Evolutionary conservation across 2,888 invertebrate genomes (phyloP).

Genomic region (Caenorhabditis sulstoni): DNA sequence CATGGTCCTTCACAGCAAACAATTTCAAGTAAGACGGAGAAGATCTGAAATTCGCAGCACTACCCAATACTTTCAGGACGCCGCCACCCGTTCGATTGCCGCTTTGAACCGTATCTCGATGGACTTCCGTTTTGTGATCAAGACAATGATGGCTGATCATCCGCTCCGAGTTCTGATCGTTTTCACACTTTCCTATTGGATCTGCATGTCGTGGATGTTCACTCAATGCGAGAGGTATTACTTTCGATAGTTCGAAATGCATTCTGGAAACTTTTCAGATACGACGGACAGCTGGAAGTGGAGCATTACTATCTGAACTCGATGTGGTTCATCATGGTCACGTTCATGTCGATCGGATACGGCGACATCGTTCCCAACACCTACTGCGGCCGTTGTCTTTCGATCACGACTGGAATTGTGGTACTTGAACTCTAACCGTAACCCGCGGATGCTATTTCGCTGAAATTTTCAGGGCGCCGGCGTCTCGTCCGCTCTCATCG

Average conservation of each 20-base stretch:
- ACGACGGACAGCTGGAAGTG: slow-evolving; percentile 69
- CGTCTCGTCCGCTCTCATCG: slow-evolving; percentile 98
- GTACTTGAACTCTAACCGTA: slow-evolving; percentile 83
- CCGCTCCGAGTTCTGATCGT: slow-evolving; percentile 94
- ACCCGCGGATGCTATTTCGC: no score
- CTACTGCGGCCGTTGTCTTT: slow-evolving; percentile 99
- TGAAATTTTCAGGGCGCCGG: slow-evolving; percentile 95
- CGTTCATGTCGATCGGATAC: slow-evolving; percentile 97
- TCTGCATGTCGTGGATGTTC: slow-evolving; percentile 99
- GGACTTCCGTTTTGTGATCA: slow-evolving; percentile 93
- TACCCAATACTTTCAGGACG: slow-evolving; percentile 94
- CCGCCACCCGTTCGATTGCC: slow-evolving; percentile 88
- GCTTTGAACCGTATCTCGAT: slow-evolving; percentile 88
- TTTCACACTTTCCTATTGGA: slow-evolving; percentile 99
- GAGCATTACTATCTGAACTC: slow-evolving; percentile 80
- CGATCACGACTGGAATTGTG: slow-evolving; percentile 99
- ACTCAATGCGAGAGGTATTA: slow-evolving; percentile 96
- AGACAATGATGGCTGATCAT: slow-evolving; percentile 99
- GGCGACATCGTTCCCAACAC: slow-evolving; percentile 91
- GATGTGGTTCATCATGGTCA: slow-evolving; percentile 84
- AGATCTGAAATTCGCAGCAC: neutral
- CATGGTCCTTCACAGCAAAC: slow-evolving; percentile 98
- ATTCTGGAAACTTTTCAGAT: slow-evolving; percentile 54
- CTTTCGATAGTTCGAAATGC: no score
- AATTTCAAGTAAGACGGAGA: slow-evolving; percentile 85